Evolutionary conservation across 2,113 vertebrate genomes (phyloP).

Genomic region (Alaudala cheleensis): DNA sequence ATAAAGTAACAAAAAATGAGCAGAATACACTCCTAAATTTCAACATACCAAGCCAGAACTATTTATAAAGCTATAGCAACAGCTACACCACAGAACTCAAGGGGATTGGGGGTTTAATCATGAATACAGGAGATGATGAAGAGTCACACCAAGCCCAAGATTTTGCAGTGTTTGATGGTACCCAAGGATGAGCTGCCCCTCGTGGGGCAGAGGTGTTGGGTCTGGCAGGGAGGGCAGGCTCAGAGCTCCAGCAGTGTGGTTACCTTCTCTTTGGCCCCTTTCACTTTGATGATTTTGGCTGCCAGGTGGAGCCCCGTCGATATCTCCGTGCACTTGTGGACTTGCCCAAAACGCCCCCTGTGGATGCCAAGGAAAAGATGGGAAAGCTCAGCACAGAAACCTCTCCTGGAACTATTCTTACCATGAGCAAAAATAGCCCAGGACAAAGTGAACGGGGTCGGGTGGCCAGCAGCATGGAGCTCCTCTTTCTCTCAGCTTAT

Average conservation of each 20-base stretch:
- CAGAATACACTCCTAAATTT: neutral
- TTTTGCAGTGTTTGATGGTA: neutral
- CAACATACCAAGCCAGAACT: neutral
- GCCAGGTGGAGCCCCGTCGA: slow-evolving; percentile 82
- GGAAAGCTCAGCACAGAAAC: neutral
- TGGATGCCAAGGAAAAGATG: neutral
- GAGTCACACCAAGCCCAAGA: neutral
- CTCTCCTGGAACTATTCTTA: slow-evolving; percentile 57
- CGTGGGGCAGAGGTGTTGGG: fast-evolving
- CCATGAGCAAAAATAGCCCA: slow-evolving; percentile 72
- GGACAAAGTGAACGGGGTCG: slow-evolving; percentile 62
- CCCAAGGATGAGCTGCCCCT: too few relatives aligned
- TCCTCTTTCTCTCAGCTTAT: slow-evolving; percentile 67
- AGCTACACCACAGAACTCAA: neutral
- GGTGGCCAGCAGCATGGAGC: slow-evolving; percentile 52
- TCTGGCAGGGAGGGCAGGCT: neutral
- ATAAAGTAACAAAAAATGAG: neutral
- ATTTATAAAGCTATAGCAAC: neutral
- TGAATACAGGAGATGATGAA: too few relatives aligned
- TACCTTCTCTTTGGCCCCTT: slow-evolving; percentile 84
- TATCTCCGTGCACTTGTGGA: slow-evolving; percentile 84
- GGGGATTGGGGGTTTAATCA: neutral
- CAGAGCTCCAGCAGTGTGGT: neutral
- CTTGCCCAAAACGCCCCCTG: slow-evolving; percentile 90
- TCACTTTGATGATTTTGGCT: slow-evolving; percentile 89